These are phyloP conservation scores for Romanogobio albipinnatus DNA, from an alignment of 2,113 vertebrate species.

Conservation along the genomic window DNA sequence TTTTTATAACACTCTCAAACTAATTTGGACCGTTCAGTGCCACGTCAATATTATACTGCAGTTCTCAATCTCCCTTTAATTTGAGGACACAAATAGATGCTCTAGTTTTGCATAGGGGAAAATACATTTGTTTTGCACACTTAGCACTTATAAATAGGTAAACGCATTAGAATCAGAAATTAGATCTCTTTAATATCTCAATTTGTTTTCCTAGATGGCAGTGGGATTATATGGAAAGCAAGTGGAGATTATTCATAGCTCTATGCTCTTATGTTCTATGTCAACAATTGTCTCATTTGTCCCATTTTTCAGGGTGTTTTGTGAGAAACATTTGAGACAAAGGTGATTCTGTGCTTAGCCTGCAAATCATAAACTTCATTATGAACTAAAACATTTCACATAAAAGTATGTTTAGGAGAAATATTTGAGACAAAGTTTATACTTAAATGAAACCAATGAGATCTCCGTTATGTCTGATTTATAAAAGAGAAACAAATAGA, in stretches of 20 bases:
- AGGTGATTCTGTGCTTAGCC: neutral
- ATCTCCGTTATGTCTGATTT: no score
- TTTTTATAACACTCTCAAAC: slow-evolving; percentile 29
- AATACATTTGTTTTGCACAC: neutral
- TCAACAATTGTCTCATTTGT: neutral
- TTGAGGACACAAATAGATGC: slow-evolving; percentile 10
- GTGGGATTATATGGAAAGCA: neutral
- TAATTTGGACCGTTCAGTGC: slow-evolving; percentile 8
- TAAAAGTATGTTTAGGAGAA: neutral
- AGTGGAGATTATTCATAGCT: neutral
- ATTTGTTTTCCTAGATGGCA: neutral
- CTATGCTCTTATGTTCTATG: neutral
- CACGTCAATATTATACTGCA: slow-evolving; percentile 18
- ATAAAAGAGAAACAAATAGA: no score
- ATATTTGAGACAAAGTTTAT: neutral
- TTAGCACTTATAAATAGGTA: neutral
- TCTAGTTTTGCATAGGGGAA: neutral
- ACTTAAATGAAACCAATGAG: neutral
- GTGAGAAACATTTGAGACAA: neutral
- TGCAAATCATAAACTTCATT: no score
- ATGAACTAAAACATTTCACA: no score
- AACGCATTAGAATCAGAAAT: neutral
- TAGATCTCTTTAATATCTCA: neutral
- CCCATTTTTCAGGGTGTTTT: neutral
- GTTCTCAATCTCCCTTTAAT: slow-evolving; percentile 19